Base-by-base conservation (phyloP, 1,140 invertebrate genomes). In the Bacillus rossius region DNA sequence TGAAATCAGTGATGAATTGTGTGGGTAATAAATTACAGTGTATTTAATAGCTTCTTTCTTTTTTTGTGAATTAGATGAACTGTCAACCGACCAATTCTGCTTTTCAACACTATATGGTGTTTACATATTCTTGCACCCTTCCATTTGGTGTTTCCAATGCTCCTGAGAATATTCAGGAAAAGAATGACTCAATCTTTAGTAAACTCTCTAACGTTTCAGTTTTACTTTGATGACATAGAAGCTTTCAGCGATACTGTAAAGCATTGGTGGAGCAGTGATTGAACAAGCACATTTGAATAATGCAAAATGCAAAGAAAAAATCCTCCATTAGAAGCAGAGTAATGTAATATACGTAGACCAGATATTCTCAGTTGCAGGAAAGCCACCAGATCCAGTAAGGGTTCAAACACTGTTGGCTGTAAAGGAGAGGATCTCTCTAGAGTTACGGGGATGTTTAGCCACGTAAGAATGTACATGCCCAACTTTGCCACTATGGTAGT, bases 111-210 rank as follows among this genome's bases (percentile, higher is more conserved):
- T 62, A 19, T 68, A 67, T 61, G 70, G 73, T 4, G 51, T 64
- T 20, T 75, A 68, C 57, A 56, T 60, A 22, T 76, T 59, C 54
- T n/a, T 61, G 0, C 48, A 69, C 16, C n/a, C 51, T 73, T 19
- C 72, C 72, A 10, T 71, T 72, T 61, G 72, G 74, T 1, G 52
- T 70, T 17, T 55, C 43, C 55, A 53, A 55, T 10, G 52, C 66
- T 40, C 63, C 68, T 17, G 72, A 71, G 54, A 61, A 69, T 0
- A 77, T 75, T 59, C 69, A 73, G 16, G 17, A 25, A 23, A 51
- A 26, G n/a, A 19, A 23, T 16, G 17, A 5, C 41, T 19, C 19
- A 4, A 26, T 51, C 7, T 16, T 51, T 51, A 10, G 25, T 16
- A 25, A 25, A 20, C 23, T 51, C 7, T 8, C 8, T 8, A 23